These are phyloP conservation scores for Onychostruthus taczanowskii DNA, from an alignment of 2,113 vertebrate genomes.

Conservation along the genomic window DNA sequence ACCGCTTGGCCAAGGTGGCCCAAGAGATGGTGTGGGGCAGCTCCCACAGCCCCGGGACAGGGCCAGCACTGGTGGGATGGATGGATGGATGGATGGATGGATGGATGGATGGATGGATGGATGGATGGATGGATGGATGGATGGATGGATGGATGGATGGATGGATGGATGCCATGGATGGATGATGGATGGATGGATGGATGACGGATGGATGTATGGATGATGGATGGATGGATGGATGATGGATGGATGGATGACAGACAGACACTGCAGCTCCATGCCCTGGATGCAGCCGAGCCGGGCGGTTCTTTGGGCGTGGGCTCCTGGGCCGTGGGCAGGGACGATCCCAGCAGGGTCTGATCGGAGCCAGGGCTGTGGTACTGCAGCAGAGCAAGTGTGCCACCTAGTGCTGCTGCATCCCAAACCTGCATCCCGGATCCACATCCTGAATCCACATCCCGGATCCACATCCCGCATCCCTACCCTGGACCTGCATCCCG, in stretches of 20 bases:
- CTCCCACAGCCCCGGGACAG: too few relatives aligned
- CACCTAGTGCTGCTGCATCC: background rate
- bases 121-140: background rate
- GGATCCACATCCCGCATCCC: accelerated
- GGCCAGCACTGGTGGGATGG: too few relatives aligned
- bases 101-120: accelerated
- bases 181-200: background rate
- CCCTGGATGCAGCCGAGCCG: background rate
- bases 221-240: accelerated
- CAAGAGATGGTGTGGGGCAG: accelerated
- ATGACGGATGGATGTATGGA: background rate
- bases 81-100: background rate
- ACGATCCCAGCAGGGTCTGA: too few relatives aligned
- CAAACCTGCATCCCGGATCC: background rate
- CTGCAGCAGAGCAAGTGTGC: background rate
- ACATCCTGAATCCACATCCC: background rate
- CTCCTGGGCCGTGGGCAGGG: accelerated
- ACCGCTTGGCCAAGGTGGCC: background rate
- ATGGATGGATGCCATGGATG: accelerated
- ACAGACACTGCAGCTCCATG: background rate
- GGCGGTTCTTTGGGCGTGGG: background rate
- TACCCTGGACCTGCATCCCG: background rate
- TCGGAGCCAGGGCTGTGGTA: background rate
- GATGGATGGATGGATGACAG: background rate
- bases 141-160: accelerated